Conservation (phyloP, 2,797 vertebrate genomes). For the Trachops cirrhosus region DNA sequence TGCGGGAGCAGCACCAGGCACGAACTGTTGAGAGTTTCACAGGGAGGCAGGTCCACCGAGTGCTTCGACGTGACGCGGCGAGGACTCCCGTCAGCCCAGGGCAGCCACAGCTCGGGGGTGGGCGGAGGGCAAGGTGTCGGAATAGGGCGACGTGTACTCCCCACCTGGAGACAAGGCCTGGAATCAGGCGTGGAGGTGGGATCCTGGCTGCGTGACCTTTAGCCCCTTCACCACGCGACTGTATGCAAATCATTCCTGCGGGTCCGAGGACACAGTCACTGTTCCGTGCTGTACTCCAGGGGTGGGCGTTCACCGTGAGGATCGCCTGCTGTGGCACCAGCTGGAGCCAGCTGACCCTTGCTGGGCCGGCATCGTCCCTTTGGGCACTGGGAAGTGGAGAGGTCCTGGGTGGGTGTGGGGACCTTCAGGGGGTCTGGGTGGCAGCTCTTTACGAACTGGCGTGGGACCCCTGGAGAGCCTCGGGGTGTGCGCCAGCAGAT, state of each 20-base stretch:
- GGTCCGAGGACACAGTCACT: rapidly evolving
- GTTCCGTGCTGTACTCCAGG: rapidly evolving
- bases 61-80: too few relatives aligned
- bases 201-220: background rate
- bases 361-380: background rate
- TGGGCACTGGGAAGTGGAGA: background rate
- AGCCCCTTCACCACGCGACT: background rate
- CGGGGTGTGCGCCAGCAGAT: rapidly evolving
- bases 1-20: too few relatives aligned
- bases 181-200: rapidly evolving
- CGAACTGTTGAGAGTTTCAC: rapidly evolving
- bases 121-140: background rate
- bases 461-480: background rate
- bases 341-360: background rate
- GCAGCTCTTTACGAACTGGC: background rate
- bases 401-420: background rate
- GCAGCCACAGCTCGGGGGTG: too few relatives aligned
- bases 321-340: background rate
- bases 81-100: background rate
- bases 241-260: background rate
- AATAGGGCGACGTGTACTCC: too few relatives aligned
- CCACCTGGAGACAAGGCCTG: background rate
- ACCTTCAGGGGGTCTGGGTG: rapidly evolving
- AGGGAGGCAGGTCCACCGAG: rapidly evolving
- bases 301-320: rapidly evolving